phyloP scores from a whole-genome alignment of 1,140 invertebrate genomes.

The Aricia agestis region DNA sequence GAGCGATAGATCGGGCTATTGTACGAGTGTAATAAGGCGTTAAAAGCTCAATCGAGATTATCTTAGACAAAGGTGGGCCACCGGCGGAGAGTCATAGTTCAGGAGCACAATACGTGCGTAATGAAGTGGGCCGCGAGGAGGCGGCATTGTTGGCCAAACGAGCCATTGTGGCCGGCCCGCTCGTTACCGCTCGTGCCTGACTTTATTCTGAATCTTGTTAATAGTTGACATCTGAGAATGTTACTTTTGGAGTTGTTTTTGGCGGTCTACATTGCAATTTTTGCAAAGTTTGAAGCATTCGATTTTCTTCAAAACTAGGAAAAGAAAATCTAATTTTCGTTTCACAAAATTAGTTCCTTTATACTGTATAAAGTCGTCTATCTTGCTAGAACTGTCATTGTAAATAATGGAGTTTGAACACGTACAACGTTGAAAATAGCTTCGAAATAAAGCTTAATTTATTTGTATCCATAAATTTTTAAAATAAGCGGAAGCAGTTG shows the following conservation, averaged over 20 bases:
- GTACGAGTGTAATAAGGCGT: conserved; percentile 12
- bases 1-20: background rate
- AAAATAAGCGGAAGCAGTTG: conserved; percentile 57
- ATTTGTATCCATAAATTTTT: conserved; percentile 18
- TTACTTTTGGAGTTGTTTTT: conserved; percentile 1
- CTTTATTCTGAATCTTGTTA: conserved; percentile 37
- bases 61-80: conserved; percentile 30
- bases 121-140: conserved; percentile 69
- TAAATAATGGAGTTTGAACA: conserved; percentile 7
- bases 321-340: background rate
- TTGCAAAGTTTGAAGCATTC: too few species aligned
- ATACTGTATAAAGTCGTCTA: conserved; percentile 7
- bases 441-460: conserved; percentile 14
- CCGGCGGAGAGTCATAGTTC: conserved; percentile 43
- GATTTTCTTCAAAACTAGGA: too few species aligned
- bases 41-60: conserved; percentile 15
- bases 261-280: too few species aligned
- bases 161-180: conserved; percentile 59
- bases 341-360: background rate
- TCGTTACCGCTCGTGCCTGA: conserved; percentile 47
- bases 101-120: conserved; percentile 64
- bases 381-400: conserved; percentile 14
- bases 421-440: conserved; percentile 4
- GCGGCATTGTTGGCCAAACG: conserved; percentile 67
- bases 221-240: conserved; percentile 15